phyloP scores from a whole-genome alignment of 2,113 vertebrate species.

The Leucopsar rothschildi region DNA sequence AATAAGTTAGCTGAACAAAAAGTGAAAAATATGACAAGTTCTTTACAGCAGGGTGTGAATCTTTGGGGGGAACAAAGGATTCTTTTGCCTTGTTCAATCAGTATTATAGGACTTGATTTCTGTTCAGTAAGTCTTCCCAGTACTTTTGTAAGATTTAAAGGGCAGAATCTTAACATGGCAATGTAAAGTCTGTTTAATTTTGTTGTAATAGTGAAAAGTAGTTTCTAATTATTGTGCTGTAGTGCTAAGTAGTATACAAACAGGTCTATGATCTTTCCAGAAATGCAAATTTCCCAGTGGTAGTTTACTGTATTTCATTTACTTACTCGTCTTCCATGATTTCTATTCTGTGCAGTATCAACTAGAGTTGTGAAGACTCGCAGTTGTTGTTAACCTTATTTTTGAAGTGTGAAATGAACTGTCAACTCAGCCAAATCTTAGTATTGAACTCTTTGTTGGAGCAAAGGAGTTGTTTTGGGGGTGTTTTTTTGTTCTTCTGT shows the following conservation, averaged over 20 bases:
- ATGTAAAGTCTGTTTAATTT: not conserved
- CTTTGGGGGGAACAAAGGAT: not conserved
- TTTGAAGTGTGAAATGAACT: not conserved
- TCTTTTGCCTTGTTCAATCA: not conserved
- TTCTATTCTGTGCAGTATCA: not conserved
- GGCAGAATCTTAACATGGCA: not conserved
- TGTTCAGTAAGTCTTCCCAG: not conserved
- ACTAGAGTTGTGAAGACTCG: not conserved
- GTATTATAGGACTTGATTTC: not conserved
- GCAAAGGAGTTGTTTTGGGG: not conserved
- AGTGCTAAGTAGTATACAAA: not conserved
- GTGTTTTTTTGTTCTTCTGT: not conserved
- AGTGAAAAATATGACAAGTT: not conserved
- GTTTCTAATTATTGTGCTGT: not conserved
- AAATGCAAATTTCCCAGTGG: not conserved
- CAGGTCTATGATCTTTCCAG: not conserved
- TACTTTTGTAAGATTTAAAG: not conserved
- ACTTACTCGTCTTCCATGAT: not conserved
- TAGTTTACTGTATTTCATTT: not conserved
- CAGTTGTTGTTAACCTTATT: not conserved
- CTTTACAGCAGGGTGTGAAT: not conserved
- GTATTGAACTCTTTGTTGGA: not conserved
- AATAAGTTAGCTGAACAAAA: not conserved
- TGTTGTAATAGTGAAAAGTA: not conserved
- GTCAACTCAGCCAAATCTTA: not conserved